phyloP scores from a whole-genome alignment of 2,113 vertebrate genomes.

The Aramus guarauna region DNA sequence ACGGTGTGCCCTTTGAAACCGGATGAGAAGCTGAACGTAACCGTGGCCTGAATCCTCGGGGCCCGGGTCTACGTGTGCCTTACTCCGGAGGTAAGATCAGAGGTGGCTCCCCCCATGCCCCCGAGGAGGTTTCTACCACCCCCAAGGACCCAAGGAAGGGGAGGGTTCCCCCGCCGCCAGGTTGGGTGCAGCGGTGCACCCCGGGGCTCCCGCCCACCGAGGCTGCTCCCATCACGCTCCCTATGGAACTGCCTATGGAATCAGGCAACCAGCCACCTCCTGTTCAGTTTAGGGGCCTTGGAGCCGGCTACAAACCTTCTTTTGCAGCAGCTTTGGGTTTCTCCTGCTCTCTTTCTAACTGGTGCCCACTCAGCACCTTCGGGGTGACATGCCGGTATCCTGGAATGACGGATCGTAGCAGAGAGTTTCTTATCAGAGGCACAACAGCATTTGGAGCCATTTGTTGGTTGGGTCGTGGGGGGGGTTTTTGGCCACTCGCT shows the following conservation, averaged over 20 bases:
- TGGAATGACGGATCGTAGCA: not conserved
- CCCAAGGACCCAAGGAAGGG: not conserved
- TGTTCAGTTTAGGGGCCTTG: not conserved
- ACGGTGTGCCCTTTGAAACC: not conserved
- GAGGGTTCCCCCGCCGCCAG: fast-evolving
- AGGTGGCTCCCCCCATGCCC: not conserved
- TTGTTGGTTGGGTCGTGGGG: not conserved
- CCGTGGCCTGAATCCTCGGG: not conserved
- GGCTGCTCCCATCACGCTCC: not conserved
- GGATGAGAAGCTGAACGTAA: not conserved
- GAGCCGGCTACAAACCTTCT: not conserved
- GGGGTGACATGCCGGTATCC: not conserved
- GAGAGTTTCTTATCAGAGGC: not conserved
- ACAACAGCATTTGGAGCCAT: not conserved
- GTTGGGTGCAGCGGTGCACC: not conserved
- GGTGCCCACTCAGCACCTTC: not conserved
- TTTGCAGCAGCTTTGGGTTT: not conserved
- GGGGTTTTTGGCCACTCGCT: not conserved
- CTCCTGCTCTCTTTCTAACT: not conserved
- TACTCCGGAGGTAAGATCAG: not conserved
- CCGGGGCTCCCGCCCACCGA: fast-evolving
- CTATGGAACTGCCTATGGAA: no score
- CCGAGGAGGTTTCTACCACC: not conserved
- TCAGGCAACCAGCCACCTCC: not conserved
- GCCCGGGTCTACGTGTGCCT: not conserved